phyloP scores from a whole-genome alignment of 2,797 vertebrate species.

The Botia almorhae region DNA sequence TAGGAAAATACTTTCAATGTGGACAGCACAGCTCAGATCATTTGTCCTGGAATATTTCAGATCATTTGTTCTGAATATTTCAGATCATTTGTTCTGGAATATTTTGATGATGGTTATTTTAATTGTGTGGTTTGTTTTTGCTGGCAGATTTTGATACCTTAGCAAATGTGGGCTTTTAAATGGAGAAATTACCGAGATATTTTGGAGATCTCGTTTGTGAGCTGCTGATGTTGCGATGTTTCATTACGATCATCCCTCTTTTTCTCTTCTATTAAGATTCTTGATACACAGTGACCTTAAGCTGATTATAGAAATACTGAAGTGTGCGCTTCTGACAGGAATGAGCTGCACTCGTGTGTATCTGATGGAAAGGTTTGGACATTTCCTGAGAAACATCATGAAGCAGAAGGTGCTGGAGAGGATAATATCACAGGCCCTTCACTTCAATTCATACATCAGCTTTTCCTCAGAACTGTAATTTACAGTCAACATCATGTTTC shows the following conservation, averaged over 20 bases:
- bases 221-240: not conserved
- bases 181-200: too few species aligned
- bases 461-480: slow-evolving; percentile 69
- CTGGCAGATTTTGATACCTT: too few species aligned
- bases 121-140: too few species aligned
- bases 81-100: too few species aligned
- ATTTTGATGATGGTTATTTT: too few species aligned
- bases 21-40: too few species aligned
- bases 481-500: slow-evolving; percentile 68
- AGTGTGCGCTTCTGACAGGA: slow-evolving; percentile 76
- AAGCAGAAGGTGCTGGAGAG: slow-evolving; percentile 76
- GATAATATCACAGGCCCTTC: slow-evolving; percentile 84
- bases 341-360: slow-evolving; percentile 62
- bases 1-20: too few species aligned
- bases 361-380: slow-evolving; percentile 68
- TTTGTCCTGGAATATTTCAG: too few species aligned
- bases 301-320: slow-evolving; percentile 73
- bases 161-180: too few species aligned
- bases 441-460: slow-evolving; percentile 84
- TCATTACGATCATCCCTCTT: not conserved
- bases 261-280: not conserved
- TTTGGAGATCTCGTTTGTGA: not conserved
- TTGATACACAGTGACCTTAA: slow-evolving; percentile 36
- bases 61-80: too few species aligned
- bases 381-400: slow-evolving; percentile 68